Evolutionary conservation across 1,140 invertebrate species (phyloP).

Genomic region (Tribolium castaneum): DNA sequence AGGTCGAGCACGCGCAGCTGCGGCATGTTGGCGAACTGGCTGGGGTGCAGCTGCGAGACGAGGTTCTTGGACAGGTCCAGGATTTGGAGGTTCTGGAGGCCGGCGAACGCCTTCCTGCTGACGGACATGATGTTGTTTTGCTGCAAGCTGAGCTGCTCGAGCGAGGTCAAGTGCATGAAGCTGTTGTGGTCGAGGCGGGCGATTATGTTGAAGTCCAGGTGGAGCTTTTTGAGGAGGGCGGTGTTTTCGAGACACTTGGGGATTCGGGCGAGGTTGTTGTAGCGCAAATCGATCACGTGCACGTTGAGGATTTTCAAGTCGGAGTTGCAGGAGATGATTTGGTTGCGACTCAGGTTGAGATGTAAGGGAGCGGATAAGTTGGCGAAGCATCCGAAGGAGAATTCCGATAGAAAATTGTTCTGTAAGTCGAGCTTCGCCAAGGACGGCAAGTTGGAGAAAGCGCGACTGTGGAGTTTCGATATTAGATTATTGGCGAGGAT

Average conservation of each 20-base stretch:
- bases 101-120: constrained; percentile 79
- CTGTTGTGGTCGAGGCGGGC: constrained; percentile 75
- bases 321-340: constrained; percentile 71
- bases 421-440: constrained; percentile 79
- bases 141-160: constrained; percentile 80
- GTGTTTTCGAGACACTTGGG: constrained; percentile 73
- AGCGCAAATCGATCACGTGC: constrained; percentile 77
- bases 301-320: constrained; percentile 69
- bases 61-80: constrained; percentile 84
- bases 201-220: constrained; percentile 81
- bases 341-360: constrained; percentile 78
- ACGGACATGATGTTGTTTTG: constrained; percentile 80
- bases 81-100: constrained; percentile 78
- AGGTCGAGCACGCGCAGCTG: constrained; percentile 82
- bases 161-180: constrained; percentile 74
- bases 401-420: constrained; percentile 74
- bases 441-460: constrained; percentile 76
- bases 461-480: constrained; percentile 69
- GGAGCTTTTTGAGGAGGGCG: constrained; percentile 73
- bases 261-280: constrained; percentile 74
- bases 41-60: constrained; percentile 80
- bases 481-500: constrained; percentile 77
- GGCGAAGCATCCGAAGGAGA: constrained; percentile 75
- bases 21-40: constrained; percentile 83
- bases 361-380: constrained; percentile 74